Evolutionary conservation across 2,888 invertebrate genomes (phyloP).

Genomic region (Atherix ibis): DNA sequence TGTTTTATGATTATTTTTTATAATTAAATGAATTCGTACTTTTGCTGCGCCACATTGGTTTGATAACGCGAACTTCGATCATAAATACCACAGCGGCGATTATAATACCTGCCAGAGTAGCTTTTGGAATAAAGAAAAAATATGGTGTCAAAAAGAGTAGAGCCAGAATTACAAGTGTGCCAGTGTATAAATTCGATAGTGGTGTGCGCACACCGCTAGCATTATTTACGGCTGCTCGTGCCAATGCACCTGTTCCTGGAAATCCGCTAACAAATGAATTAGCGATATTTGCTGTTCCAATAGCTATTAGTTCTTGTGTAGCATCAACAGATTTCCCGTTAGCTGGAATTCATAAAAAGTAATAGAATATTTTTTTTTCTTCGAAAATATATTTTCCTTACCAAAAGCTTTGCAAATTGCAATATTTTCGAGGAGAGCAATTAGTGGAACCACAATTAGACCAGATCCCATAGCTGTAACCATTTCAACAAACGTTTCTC

Average conservation of each 20-base stretch:
- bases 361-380: background rate
- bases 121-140: slow-evolving; percentile 73
- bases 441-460: slow-evolving; percentile 68
- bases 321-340: slow-evolving; percentile 72
- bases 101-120: slow-evolving; percentile 76
- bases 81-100: slow-evolving; percentile 84
- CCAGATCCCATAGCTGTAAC: slow-evolving; percentile 68
- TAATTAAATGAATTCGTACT: too few species aligned
- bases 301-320: slow-evolving; percentile 79
- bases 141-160: slow-evolving; percentile 75
- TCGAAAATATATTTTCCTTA: slow-evolving; percentile 27
- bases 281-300: slow-evolving; percentile 64
- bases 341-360: slow-evolving; percentile 27
- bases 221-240: slow-evolving; percentile 76
- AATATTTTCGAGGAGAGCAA: slow-evolving; percentile 78
- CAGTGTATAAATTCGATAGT: slow-evolving; percentile 68
- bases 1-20: too few species aligned
- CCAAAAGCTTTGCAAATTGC: slow-evolving; percentile 89
- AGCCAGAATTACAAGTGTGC: slow-evolving; percentile 67
- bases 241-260: slow-evolving; percentile 70
- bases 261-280: slow-evolving; percentile 79
- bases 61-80: slow-evolving; percentile 73
- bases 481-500: slow-evolving; percentile 47
- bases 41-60: slow-evolving; percentile 78
- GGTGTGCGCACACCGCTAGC: slow-evolving; percentile 80